Evolutionary conservation across 2,797 vertebrate species (phyloP).

Genomic region (Fundulus diaphanus): DNA sequence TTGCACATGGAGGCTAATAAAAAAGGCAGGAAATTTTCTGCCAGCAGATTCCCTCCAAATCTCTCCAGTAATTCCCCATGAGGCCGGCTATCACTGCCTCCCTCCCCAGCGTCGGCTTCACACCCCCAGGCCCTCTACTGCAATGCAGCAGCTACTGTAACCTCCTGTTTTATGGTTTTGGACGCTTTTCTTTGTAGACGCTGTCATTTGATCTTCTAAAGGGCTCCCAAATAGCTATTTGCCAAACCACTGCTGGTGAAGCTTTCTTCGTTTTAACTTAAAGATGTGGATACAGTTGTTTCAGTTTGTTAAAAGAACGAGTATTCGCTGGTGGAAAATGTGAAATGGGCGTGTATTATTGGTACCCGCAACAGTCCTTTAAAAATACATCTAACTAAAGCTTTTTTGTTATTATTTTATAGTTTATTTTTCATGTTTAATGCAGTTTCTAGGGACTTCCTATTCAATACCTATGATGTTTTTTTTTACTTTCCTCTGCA

Average conservation of each 20-base stretch:
- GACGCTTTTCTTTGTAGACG: conserved; percentile 2
- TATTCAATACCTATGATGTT: not conserved
- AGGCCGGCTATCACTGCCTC: conserved; percentile 69
- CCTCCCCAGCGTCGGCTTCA: conserved; percentile 50
- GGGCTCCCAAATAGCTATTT: not conserved
- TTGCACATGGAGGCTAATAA: conserved; percentile 74
- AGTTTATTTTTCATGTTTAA: not conserved
- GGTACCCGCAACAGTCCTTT: not conserved
- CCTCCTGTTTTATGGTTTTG: conserved; percentile 13
- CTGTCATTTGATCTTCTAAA: conserved; percentile 33
- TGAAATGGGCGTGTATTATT: too few species aligned
- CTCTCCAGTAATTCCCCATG: conserved; percentile 73
- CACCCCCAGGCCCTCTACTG: conserved; percentile 20
- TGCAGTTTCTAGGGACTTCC: not conserved
- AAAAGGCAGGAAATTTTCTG: conserved; percentile 68
- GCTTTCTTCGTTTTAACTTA: too few species aligned
- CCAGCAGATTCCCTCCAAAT: conserved; percentile 74
- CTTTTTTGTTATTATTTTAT: not conserved
- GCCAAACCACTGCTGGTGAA: not conserved
- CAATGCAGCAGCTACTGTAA: conserved; percentile 31
- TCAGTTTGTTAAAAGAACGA: not conserved
- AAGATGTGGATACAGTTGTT: not conserved
- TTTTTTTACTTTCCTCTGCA: too few species aligned
- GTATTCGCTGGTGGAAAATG: not conserved
- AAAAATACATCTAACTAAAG: not conserved